Evolutionary conservation across 2,888 invertebrate genomes (phyloP), one percentile per base, ranked within the genome.

Genomic region (Ganaspis brasiliensis): DNA sequence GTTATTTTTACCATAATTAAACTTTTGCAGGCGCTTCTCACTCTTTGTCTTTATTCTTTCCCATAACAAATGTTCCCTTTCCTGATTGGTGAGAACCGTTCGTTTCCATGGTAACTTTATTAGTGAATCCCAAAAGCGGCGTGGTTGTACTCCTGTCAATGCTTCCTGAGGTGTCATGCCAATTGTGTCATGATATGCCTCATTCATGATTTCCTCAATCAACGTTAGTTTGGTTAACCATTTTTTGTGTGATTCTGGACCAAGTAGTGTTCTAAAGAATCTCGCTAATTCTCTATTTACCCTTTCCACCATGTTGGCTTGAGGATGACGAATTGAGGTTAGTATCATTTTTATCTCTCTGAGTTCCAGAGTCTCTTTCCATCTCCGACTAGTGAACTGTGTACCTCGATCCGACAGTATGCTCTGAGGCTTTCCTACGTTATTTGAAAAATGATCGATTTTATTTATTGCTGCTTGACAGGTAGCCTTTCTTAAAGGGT

Each of bases 401-500:
- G 73, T 79, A 4, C 6, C 78, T 24, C 45, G n/a, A n/a, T n/a
- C n/a, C n/a, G n/a, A n/a, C n/a, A n/a, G n/a, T n/a, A n/a, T n/a
- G n/a, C n/a, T n/a, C n/a, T n/a, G n/a, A n/a, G n/a, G n/a, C n/a
- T n/a, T n/a, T n/a, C n/a, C n/a, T n/a, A n/a, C n/a, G n/a, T n/a
- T n/a, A n/a, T n/a, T n/a, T n/a, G n/a, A n/a, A n/a, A n/a, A n/a
- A n/a, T n/a, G n/a, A n/a, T n/a, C n/a, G n/a, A n/a, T n/a, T n/a
- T n/a, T n/a, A n/a, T n/a, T n/a, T n/a, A n/a, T n/a, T n/a, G n/a
- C n/a, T n/a, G n/a, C n/a, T n/a, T n/a, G n/a, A n/a, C n/a, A n/a
- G n/a, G n/a, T n/a, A n/a, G n/a, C n/a, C n/a, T n/a, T 75, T 59
- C 75, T 74, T 14, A 81, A 24, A 21, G 79, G 49, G 57, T 78